These are phyloP conservation scores for Drosophila suboccidentalis DNA, from an alignment of 2,888 invertebrate genomes.

Conservation along the genomic window DNA sequence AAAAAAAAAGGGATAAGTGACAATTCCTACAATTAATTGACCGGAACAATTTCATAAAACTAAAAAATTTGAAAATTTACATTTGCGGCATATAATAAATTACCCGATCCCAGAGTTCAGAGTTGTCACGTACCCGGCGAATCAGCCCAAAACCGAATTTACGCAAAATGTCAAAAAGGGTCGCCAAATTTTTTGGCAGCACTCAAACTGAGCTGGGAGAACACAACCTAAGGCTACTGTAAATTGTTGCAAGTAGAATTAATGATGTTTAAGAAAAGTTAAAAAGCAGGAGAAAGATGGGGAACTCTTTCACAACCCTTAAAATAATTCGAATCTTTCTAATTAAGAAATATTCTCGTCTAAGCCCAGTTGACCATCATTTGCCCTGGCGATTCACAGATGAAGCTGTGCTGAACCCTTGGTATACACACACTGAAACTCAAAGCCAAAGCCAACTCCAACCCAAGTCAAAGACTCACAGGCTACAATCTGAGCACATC, in stretches of 20 bases:
- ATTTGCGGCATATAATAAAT: slow-evolving; percentile 73
- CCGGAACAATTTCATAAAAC: slow-evolving; percentile 83
- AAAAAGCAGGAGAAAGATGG: background rate
- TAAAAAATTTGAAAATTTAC: slow-evolving; percentile 66
- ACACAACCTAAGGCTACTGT: slow-evolving; percentile 63
- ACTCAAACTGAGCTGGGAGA: slow-evolving; percentile 27
- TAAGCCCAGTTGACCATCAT: slow-evolving; percentile 64
- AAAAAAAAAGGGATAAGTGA: slow-evolving; percentile 42
- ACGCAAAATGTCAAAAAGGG: slow-evolving; percentile 68
- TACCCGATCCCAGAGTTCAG: slow-evolving; percentile 64
- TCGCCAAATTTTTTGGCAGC: slow-evolving; percentile 45
- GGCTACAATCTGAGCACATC: slow-evolving; percentile 21
- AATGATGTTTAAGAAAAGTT: slow-evolving; percentile 72
- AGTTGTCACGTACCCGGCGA: slow-evolving; percentile 68
- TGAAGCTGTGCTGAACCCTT: slow-evolving; percentile 64
- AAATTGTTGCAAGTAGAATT: slow-evolving; percentile 74
- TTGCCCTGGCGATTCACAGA: slow-evolving; percentile 44
- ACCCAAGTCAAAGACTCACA: slow-evolving; percentile 23
- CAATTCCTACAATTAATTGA: slow-evolving; percentile 83
- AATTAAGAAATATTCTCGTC: slow-evolving; percentile 77
- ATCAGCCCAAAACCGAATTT: slow-evolving; percentile 18
- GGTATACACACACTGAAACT: slow-evolving; percentile 1
- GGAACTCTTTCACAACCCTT: slow-evolving; percentile 58
- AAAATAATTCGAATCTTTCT: slow-evolving; percentile 72
- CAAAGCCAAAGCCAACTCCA: slow-evolving; percentile 9